Base-by-base conservation (phyloP, 1,140 invertebrate species). In the Formica exsecta region DNA sequence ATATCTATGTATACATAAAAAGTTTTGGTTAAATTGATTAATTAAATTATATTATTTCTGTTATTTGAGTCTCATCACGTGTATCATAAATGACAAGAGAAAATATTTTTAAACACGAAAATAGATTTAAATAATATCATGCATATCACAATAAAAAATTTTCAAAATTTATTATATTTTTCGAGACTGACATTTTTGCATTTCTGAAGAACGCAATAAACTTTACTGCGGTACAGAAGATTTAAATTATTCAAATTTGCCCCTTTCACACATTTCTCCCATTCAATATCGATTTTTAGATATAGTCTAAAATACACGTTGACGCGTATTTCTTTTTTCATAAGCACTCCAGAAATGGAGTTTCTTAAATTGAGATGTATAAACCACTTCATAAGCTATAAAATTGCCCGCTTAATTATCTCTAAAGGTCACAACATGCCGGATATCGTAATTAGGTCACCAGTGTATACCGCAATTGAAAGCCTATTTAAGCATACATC, bases 401-500 rank as follows among this genome's bases (percentile, higher is more conserved):
- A 70, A 36, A 80, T 57, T 70, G 38, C 19, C n/a, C 48, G 25
- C 32, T 80, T 80, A 41, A 80, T 70, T 70, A 57, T 57, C 48
- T 25, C 22, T n/a, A 80, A 57, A 80, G 77, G 77, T 80, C 65
- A 25, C 38, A 80, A 71, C 44, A 70, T 70, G 3, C 32, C 22
- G n/a, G 57, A 59, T 61, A 44, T 48, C 9, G 51, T 13, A 81
- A 81, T 84, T 84, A 44, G 80, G 71, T 83, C 70, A 75, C 51
- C 25, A 5, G 16, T 8, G 7, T 29, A 36, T 51, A 13, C 41
- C 61, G 29, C 65, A 13, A 38, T 73, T 41, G n/a, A 36, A 38
- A 75, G 19, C 41, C 25, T 70, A 83, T 83, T 75, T 83, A 83
- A 48, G 38, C 54, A 61, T 54, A 54, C 22, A 65, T 68, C 16